A percentile compares a stretch with the other conserved stretches of the same genome.
Evolutionary conservation across 92 coral and sea anemone genomes (phyloP).

Genomic region (Meandrina meandrites): DNA sequence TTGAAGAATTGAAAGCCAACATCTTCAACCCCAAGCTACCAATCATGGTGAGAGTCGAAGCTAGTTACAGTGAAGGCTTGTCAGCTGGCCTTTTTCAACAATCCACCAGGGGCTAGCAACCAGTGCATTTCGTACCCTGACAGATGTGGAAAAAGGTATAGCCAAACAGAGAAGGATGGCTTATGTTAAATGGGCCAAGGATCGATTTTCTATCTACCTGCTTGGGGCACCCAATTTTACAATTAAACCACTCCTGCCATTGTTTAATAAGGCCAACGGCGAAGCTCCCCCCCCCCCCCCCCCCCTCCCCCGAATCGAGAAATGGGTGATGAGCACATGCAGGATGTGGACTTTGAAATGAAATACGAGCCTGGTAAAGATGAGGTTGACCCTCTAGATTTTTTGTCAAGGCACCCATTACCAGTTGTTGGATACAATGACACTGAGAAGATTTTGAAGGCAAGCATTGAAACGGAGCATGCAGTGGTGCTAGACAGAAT

Average conservation of each 20-base stretch:
- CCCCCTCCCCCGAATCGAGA: constrained; percentile 65
- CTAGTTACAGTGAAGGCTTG: too few species aligned
- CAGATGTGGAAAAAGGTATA: constrained; percentile 60
- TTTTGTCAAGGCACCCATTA: too few species aligned
- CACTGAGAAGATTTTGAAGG: too few species aligned
- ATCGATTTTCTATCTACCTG: too few species aligned
- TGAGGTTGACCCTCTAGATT: background rate
- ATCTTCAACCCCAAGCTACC: too few species aligned
- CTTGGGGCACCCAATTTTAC: constrained; percentile 67
- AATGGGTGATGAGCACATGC: constrained; percentile 67
- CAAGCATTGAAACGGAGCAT: too few species aligned
- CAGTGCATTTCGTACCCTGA: constrained; percentile 57
- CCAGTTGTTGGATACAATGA: background rate
- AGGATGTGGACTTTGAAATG: constrained; percentile 50
- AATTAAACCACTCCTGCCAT: constrained; percentile 53
- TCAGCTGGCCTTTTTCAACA: constrained; percentile 61
- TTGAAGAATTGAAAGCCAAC: constrained; percentile 48
- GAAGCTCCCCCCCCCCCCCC: too few species aligned
- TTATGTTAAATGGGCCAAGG: constrained; percentile 55
- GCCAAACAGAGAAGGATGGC: constrained; percentile 65
- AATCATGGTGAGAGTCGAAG: too few species aligned
- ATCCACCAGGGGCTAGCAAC: too few species aligned
- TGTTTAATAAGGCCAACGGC: constrained; percentile 60
- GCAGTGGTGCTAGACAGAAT: too few species aligned
- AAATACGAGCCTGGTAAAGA: too few species aligned